Evolutionary conservation across 2,888 invertebrate species (phyloP).

Genomic region (Capitulum mitella): DNA sequence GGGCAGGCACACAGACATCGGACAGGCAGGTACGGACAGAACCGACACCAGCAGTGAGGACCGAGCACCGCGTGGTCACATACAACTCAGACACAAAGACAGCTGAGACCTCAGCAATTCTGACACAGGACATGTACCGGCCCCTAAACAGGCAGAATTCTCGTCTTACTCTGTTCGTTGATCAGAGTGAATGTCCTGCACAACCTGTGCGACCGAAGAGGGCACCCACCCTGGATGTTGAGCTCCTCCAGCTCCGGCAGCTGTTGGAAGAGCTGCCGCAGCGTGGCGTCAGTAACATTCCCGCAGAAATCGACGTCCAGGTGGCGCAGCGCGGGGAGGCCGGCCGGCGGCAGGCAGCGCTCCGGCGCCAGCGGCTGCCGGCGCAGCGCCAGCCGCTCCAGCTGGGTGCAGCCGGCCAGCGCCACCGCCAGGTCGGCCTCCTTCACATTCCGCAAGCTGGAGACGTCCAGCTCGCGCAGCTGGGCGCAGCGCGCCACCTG

Average conservation of each 20-base stretch:
- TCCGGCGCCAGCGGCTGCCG: neutral
- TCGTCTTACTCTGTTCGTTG: neutral
- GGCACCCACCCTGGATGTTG: neutral
- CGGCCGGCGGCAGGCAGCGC: neutral
- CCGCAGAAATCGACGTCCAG: neutral
- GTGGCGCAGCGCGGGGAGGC: neutral
- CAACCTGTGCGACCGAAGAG: neutral
- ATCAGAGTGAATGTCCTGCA: neutral
- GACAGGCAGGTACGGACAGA: neutral
- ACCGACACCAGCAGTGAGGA: neutral
- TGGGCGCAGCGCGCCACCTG: neutral
- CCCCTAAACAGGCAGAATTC: neutral
- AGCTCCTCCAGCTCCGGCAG: neutral
- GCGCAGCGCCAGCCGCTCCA: neutral
- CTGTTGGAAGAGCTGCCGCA: neutral
- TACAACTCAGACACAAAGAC: neutral
- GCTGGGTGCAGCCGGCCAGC: neutral
- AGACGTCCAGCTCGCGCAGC: conserved; percentile 21
- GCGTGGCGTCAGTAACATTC: neutral
- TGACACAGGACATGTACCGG: neutral
- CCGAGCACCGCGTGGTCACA: neutral
- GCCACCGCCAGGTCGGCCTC: neutral
- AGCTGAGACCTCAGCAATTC: too few species aligned
- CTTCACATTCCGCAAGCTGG: neutral
- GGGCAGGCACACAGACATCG: rapidly evolving